Evolutionary conservation across 2,888 invertebrate genomes (phyloP).

Genomic region (Sacculina carcini): DNA sequence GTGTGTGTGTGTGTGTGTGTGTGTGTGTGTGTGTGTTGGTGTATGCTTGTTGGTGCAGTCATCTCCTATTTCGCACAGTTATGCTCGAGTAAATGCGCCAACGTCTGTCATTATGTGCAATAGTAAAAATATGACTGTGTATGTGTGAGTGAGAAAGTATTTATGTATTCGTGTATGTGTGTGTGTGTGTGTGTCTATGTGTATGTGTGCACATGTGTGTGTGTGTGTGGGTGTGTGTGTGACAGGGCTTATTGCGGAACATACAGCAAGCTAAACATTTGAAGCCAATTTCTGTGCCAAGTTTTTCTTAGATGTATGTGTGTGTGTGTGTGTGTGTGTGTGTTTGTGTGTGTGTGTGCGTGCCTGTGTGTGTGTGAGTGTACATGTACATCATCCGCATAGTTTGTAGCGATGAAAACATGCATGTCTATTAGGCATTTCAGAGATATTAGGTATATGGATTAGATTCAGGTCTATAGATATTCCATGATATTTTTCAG

Average conservation of each 20-base stretch:
- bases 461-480: not conserved
- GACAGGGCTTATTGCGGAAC: not conserved
- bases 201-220: slow-evolving; percentile 1
- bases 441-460: too few relatives aligned
- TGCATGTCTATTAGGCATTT: too few relatives aligned
- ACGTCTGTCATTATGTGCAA: not conserved
- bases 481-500: too few relatives aligned
- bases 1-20: too few relatives aligned
- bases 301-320: not conserved
- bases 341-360: too few relatives aligned
- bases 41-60: not conserved
- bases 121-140: not conserved
- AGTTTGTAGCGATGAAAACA: too few relatives aligned
- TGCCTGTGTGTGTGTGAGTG: too few relatives aligned
- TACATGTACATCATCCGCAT: not conserved
- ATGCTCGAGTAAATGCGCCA: not conserved
- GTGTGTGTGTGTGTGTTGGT: too few relatives aligned
- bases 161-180: not conserved
- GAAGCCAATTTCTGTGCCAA: not conserved
- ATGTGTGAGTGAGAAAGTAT: not conserved
- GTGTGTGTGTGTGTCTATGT: slow-evolving; percentile 4
- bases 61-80: not conserved
- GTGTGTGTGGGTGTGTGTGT: not conserved
- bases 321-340: not conserved
- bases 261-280: not conserved